Conservation (phyloP, 2,113 vertebrate genomes). For the Otis tarda region DNA sequence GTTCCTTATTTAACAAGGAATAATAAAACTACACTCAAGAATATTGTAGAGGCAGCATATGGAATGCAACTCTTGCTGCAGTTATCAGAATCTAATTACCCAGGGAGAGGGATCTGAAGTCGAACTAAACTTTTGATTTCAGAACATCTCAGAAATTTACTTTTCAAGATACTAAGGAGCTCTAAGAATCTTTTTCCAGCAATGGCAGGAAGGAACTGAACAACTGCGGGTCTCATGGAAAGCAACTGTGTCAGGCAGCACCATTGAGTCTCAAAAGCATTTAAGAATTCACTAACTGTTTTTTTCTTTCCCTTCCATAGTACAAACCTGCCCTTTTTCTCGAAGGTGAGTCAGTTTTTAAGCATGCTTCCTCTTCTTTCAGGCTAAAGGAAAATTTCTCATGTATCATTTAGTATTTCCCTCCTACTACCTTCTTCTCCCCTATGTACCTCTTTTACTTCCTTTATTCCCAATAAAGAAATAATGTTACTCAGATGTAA, state of each 20-base stretch:
- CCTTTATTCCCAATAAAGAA: neutral
- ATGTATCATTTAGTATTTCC: neutral
- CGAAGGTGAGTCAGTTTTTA: neutral
- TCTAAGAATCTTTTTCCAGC: neutral
- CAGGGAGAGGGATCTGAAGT: neutral
- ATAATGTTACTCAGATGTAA: neutral
- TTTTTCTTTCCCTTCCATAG: neutral
- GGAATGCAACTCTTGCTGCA: neutral
- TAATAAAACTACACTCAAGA: neutral
- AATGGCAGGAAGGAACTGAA: neutral
- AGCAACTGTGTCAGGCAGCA: neutral
- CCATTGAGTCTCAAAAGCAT: neutral
- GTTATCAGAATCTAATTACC: neutral
- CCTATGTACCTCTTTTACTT: neutral
- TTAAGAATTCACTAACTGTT: neutral
- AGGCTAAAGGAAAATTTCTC: neutral
- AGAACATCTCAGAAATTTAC: neutral
- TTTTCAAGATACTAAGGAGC: neutral
- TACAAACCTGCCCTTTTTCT: neutral
- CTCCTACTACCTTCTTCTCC: neutral
- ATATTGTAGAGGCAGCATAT: neutral
- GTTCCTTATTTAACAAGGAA: neutral
- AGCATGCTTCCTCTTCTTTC: neutral
- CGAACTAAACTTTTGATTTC: neutral
- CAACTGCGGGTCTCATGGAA: neutral